phyloP scores from a whole-genome alignment of 2,113 vertebrate species.

The Lathamus discolor region DNA sequence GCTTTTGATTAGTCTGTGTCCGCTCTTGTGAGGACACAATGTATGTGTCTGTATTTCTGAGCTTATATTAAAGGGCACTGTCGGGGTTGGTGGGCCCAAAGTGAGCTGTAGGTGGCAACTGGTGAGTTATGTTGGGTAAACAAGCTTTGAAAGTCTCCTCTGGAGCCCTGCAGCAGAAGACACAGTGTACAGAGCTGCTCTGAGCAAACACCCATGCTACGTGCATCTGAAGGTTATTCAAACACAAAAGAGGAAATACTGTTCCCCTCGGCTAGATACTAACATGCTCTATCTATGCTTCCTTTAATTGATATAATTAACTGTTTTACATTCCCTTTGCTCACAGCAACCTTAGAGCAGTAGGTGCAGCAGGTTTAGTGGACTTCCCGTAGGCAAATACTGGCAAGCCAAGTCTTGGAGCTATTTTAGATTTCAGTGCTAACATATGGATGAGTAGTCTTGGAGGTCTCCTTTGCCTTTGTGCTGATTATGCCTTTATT shows the following conservation, averaged over 20 bases:
- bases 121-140: neutral
- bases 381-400: neutral
- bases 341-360: neutral
- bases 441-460: neutral
- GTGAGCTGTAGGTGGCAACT: neutral
- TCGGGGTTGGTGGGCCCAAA: neutral
- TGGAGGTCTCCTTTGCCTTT: neutral
- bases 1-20: slow-evolving; percentile 25
- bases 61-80: neutral
- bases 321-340: neutral
- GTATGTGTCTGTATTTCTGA: neutral
- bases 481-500: neutral
- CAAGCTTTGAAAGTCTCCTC: neutral
- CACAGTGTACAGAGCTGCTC: neutral
- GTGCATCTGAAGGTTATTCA: slow-evolving; percentile 30
- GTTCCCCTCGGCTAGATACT: neutral
- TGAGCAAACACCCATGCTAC: neutral
- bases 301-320: slow-evolving; percentile 38
- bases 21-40: neutral
- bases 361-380: neutral
- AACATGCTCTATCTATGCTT: neutral
- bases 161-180: neutral
- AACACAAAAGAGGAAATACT: slow-evolving; percentile 43
- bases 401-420: neutral
- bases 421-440: neutral